Base-by-base conservation (phyloP, 2,113 vertebrate species). In the Scolopax mira region DNA sequence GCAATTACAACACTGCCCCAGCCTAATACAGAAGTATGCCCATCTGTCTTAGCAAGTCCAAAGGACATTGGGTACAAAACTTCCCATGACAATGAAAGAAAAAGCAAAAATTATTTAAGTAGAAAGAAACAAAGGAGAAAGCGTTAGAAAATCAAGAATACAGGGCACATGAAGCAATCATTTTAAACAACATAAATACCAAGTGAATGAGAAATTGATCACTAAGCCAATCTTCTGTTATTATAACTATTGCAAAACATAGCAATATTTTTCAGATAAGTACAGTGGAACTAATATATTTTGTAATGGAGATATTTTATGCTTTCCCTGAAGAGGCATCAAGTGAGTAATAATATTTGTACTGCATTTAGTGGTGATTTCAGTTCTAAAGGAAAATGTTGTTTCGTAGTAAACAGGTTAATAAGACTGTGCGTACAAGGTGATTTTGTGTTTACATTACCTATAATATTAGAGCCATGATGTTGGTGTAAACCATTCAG, bases 141-240 rank as follows among this genome's bases (percentile, higher is more conserved):
- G 8, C 21, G 27, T 79, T 28, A 41, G 35, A 90, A 93, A 88
- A 46, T 88, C 42, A 65, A 82, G n/a, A 79, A 69, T 49, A 57
- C 9, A 7, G 23, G 19, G 7, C 22, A 27, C 39, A 19, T 46
- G 42, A 84, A 89, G 30, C 1, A 12, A 95, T 46, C 2, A 82
- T 61, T 95, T 81, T 8, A 42, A 90, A 54, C 21, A 67, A 35
- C 0, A 1, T 46, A 81, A 94, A 81, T 27, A 73, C 41, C 21
- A 70, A 74, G 72, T 61, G 79, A 87, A 95, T 89, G 62, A 61
- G 44, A 93, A 95, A 80, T 80, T 60, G 62, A 78, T 94, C 48
- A 88, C 33, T 64, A 67, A 85, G 10, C 33, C 48, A 79, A 35
- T 78, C 35, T 84, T 83, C 74, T 80, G 25, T 61, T 94, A 58